These are phyloP conservation scores for Acholoe squamosa DNA, from an alignment of 2,888 invertebrate species.

Conservation along the genomic window DNA sequence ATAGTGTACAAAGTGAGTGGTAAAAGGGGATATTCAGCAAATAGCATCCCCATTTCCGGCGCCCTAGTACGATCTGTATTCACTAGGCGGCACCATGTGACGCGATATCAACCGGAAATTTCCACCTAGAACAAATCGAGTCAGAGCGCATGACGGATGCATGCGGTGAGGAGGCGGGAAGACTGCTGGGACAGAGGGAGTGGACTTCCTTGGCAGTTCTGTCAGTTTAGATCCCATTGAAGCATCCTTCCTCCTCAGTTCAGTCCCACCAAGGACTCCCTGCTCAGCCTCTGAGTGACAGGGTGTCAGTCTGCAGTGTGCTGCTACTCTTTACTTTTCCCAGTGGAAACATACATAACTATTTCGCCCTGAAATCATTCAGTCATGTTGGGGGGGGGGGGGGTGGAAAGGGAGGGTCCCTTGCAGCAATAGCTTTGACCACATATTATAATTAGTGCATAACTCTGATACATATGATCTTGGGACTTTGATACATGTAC, in stretches of 20 bases:
- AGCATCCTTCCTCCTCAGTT: background rate
- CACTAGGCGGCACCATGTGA: background rate
- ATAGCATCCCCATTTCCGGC: slow-evolving; percentile 28
- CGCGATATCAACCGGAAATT: slow-evolving; percentile 41
- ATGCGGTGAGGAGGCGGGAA: background rate
- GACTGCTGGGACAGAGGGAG: background rate
- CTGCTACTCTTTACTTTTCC: no score
- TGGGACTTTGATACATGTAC: no score
- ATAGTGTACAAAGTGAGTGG: background rate
- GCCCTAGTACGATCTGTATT: background rate
- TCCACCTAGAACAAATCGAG: background rate
- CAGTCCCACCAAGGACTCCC: no score
- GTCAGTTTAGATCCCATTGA: background rate
- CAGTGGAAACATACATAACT: no score
- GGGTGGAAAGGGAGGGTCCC: no score
- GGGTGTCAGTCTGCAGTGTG: no score
- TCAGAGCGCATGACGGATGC: background rate
- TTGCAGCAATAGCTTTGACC: no score
- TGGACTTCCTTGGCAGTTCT: background rate
- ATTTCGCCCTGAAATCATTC: no score
- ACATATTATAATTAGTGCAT: no score
- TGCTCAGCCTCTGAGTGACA: no score
- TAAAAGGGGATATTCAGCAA: background rate
- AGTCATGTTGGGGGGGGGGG: no score
- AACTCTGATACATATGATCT: no score